Evolutionary conservation across 1,140 invertebrate genomes (phyloP).

Genomic region (Pseudomyrmex pallidus): DNA sequence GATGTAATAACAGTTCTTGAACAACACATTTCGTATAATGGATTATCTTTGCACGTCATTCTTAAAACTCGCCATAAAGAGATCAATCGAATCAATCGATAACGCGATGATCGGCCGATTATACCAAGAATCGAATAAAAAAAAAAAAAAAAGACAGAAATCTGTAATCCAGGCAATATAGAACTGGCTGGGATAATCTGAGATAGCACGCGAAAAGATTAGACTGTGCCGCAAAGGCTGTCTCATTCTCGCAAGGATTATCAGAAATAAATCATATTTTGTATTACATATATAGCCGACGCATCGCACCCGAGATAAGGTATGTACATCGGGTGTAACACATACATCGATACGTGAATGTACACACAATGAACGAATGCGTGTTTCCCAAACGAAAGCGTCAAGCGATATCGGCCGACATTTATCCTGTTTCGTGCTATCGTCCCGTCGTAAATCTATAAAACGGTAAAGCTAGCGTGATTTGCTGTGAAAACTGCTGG

Average conservation of each 20-base stretch:
- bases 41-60: background rate
- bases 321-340: conserved; percentile 42
- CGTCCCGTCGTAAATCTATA: conserved; percentile 75
- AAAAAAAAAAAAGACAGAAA: conserved; percentile 73
- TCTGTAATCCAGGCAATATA: conserved; percentile 82
- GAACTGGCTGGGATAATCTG: conserved; percentile 77
- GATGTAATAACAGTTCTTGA: conserved; percentile 1
- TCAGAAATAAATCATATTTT: conserved; percentile 84
- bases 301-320: conserved; percentile 66
- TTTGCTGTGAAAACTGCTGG: conserved; percentile 61
- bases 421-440: conserved; percentile 68
- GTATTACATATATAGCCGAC: conserved; percentile 68
- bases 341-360: conserved; percentile 62
- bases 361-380: conserved; percentile 62
- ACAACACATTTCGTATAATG: background rate
- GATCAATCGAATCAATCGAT: conserved; percentile 40
- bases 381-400: conserved; percentile 54
- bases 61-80: conserved; percentile 14
- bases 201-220: conserved; percentile 79
- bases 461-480: conserved; percentile 75
- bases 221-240: conserved; percentile 81
- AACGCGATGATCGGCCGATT: background rate
- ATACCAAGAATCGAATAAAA: conserved; percentile 42
- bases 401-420: conserved; percentile 33
- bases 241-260: conserved; percentile 81